Conservation (phyloP, 2,113 vertebrate species). For the Progne subis region DNA sequence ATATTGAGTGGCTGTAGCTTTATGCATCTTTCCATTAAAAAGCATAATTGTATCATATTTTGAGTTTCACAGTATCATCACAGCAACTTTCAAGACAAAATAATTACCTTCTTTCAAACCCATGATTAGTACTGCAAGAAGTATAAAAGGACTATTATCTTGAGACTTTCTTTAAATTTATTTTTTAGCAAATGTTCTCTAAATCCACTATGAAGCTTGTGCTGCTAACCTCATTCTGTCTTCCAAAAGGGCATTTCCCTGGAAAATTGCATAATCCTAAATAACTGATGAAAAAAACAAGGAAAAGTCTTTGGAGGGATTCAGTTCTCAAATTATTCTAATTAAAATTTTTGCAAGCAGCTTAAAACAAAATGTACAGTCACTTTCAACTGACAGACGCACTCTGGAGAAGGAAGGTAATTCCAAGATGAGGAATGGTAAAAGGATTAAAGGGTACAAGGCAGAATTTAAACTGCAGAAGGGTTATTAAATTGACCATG, state of each 20-base stretch:
- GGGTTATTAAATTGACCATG: background rate
- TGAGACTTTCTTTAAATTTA: background rate
- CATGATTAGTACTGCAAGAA: background rate
- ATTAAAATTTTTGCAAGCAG: constrained; percentile 26
- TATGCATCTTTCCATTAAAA: background rate
- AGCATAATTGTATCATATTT: background rate
- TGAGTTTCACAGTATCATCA: background rate
- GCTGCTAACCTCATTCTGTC: constrained; percentile 55
- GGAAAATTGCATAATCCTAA: constrained; percentile 40
- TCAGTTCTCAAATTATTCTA: background rate
- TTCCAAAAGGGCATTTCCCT: constrained; percentile 32
- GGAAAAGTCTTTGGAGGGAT: constrained; percentile 27
- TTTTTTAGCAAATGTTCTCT: background rate
- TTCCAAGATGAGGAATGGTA: background rate
- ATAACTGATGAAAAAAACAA: background rate
- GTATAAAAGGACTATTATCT: background rate
- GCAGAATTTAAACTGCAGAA: background rate
- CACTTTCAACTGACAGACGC: background rate
- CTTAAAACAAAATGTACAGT: background rate
- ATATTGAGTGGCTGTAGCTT: background rate
- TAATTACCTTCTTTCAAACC: background rate
- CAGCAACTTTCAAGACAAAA: background rate
- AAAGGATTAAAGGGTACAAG: constrained; percentile 5
- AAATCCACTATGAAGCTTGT: background rate
- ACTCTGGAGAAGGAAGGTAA: background rate